A percentile compares a stretch with the other conserved stretches of the same genome.
These are phyloP conservation scores for Deilephila porcellus DNA, from an alignment of 2,888 invertebrate genomes.

Conservation along the genomic window DNA sequence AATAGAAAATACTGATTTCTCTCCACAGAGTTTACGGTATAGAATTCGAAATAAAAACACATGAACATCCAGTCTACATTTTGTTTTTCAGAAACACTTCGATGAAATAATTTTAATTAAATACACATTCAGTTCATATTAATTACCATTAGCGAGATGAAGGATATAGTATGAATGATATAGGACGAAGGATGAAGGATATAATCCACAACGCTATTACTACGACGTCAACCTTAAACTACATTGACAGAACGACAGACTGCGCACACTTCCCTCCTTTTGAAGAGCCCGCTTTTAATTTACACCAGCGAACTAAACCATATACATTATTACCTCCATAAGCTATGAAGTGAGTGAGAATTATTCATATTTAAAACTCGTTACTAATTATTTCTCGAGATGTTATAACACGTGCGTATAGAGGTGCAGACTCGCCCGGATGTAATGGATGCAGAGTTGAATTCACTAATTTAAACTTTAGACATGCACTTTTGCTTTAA, in stretches of 20 bases:
- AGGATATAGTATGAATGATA: too few relatives aligned
- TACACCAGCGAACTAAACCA: constrained; percentile 39
- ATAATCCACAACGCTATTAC: background rate
- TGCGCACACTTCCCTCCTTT: constrained; percentile 27
- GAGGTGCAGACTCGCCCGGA: too few relatives aligned
- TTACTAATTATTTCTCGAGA: background rate
- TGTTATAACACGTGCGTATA: background rate
- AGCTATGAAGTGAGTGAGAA: constrained; percentile 12
- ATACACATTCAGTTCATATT: too few relatives aligned
- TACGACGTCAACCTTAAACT: constrained; percentile 17
- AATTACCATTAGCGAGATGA: background rate
- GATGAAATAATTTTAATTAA: too few relatives aligned
- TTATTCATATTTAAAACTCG: constrained; percentile 2
- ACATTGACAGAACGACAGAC: constrained; percentile 7
- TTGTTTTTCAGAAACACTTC: too few relatives aligned
- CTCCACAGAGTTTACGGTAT: too few relatives aligned
- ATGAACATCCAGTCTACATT: too few relatives aligned
- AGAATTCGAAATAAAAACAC: too few relatives aligned
- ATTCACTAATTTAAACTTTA: too few relatives aligned
- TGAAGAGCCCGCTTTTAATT: constrained; percentile 37
- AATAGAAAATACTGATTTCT: too few relatives aligned
- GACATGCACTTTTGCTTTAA: background rate
- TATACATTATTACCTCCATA: constrained; percentile 15
- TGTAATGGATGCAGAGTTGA: too few relatives aligned
- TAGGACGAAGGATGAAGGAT: background rate